Evolutionary conservation across 2,797 vertebrate genomes (phyloP).

Genomic region (Merluccius polli): DNA sequence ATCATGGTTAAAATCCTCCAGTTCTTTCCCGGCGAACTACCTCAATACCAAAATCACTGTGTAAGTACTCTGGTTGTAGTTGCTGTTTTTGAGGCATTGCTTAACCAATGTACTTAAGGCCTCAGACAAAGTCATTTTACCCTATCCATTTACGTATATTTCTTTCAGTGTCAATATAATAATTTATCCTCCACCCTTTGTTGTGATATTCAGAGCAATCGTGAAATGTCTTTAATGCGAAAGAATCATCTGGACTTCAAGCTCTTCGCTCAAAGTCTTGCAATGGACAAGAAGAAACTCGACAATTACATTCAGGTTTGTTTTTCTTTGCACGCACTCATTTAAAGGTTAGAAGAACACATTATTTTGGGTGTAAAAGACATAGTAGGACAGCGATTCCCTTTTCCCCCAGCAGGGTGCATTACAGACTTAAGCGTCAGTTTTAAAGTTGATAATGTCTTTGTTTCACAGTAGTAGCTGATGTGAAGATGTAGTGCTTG

Average conservation of each 20-base stretch:
- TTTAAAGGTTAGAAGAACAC: neutral
- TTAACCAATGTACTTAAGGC: neutral
- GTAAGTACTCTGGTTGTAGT: slow-evolving; percentile 40
- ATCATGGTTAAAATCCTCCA: slow-evolving; percentile 55
- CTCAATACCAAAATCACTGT: slow-evolving; percentile 65
- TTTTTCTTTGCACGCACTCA: neutral
- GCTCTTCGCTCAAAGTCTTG: slow-evolving; percentile 57
- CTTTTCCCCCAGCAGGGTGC: slow-evolving; percentile 35
- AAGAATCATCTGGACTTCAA: slow-evolving; percentile 68
- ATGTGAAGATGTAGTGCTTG: neutral
- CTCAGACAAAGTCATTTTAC: no score
- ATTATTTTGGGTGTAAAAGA: neutral
- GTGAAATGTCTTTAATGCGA: slow-evolving; percentile 65
- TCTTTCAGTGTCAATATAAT: neutral
- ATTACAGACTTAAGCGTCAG: slow-evolving; percentile 6
- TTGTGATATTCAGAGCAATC: slow-evolving; percentile 49
- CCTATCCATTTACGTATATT: neutral
- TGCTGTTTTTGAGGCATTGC: neutral
- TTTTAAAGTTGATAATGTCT: neutral
- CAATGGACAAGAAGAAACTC: slow-evolving; percentile 48
- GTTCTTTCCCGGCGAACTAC: slow-evolving; percentile 63
- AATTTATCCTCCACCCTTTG: neutral
- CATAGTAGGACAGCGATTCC: neutral
- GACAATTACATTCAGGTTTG: slow-evolving; percentile 58
- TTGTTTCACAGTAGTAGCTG: neutral